Base-by-base conservation (phyloP, 1,140 invertebrate species). In the Aphaenogaster rudis region DNA sequence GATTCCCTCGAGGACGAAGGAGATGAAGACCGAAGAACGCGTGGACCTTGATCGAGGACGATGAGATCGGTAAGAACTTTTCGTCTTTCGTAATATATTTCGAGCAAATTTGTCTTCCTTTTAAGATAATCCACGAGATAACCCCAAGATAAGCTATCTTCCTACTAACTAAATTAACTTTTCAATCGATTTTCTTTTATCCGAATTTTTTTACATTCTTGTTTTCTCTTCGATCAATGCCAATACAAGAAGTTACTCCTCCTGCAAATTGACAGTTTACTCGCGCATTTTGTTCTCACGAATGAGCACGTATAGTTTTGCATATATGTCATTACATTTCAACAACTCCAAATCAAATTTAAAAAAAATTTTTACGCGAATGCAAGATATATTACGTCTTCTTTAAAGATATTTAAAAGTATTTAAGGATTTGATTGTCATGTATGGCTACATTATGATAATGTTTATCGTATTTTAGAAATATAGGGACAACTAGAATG, bases 21-120 rank as follows among this genome's bases (percentile, higher is more conserved):
- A 42, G 3, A 33, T 57, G 57, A 39, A 86, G 39, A 57, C 50
- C 5, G 0, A 54, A 36, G 11, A 17, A 71, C 36, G 11, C 33
- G 48, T 80, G 69, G 33, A 11, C 54, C n/a, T 80, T 72, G 80
- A 61, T 82, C 28, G 28, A 61, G 42, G 42, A 82, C 54, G 28
- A 45, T 13, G 15, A 36, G 8, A 3, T 66, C 9, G 42, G 28
- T 64, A 17, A 71, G 21, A 15, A n/a, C 7, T 50, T 3, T n/a
- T 61, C 78, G 17, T 52, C 45, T 7, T 69, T 69, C 28, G n/a
- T 74, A 72, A 59, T 63, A 74, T 63, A 76, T 84, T 76, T 61
- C 28, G 13, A 72, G 5, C 17, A 82, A 59, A 82, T 61, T 48
- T 48, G 2, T 54, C 33, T 52, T 42, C 50, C 33, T 59, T 5